phyloP scores from a whole-genome alignment of 35 echinoderm and acorn worm species.

The Stichopus chloronotus region DNA sequence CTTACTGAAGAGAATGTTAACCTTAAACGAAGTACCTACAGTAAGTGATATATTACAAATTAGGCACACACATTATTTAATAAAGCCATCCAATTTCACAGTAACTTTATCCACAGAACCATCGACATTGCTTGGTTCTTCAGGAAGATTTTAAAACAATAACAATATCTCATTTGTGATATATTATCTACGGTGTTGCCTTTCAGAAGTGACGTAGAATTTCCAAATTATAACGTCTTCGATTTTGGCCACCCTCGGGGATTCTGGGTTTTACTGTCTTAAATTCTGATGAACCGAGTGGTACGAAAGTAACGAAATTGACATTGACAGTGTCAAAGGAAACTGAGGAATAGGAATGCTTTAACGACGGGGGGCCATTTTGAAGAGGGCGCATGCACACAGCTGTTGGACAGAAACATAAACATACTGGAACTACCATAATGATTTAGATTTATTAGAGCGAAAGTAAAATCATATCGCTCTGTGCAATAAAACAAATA shows the following conservation, averaged over 20 bases:
- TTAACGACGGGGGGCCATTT: background rate
- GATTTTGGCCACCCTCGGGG: background rate
- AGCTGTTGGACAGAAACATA: conserved; percentile 1
- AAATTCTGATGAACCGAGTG: background rate
- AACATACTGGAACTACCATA: background rate
- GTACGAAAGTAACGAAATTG: conserved; percentile 1
- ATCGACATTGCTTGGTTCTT: background rate
- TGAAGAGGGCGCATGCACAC: background rate
- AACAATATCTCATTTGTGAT: conserved; percentile 33
- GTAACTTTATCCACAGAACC: background rate
- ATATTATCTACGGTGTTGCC: background rate
- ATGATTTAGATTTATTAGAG: background rate
- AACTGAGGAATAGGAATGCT: background rate
- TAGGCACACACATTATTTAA: background rate
- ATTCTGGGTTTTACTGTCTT: background rate
- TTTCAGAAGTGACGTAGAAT: conserved; percentile 29
- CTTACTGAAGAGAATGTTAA: background rate
- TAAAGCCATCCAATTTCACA: background rate
- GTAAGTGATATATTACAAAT: conserved; percentile 12
- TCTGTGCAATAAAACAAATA: no score
- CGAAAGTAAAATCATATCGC: background rate
- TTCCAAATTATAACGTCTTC: conserved; percentile 16
- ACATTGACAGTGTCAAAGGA: conserved; percentile 14
- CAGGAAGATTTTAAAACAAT: conserved; percentile 32
- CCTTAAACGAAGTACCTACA: background rate